Conservation (phyloP, 2,797 vertebrate species). For the Eulemur coronatus region DNA sequence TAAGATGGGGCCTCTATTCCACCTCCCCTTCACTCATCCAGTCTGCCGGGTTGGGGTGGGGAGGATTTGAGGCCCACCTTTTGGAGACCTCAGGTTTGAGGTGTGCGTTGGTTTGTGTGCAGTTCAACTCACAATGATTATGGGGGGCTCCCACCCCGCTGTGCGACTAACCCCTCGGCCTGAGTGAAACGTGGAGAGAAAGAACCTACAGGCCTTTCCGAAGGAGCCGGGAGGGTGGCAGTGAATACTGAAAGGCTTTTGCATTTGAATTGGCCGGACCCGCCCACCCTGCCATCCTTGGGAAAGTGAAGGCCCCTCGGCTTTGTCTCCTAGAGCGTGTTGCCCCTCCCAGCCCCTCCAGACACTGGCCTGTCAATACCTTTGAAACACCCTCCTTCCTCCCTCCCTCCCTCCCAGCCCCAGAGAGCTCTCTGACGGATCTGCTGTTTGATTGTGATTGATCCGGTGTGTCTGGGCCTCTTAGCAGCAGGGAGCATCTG, state of each 20-base stretch:
- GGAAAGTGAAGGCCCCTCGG: background rate
- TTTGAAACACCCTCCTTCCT: background rate
- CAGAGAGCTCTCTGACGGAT: background rate
- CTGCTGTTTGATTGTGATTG: background rate
- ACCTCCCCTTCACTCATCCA: background rate
- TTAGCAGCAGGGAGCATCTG: background rate
- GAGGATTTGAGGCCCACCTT: background rate
- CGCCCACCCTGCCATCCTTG: background rate
- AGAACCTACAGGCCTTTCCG: background rate
- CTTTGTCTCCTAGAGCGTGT: background rate
- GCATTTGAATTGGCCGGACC: slow-evolving; percentile 12
- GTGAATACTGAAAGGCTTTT: background rate
- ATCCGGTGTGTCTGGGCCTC: background rate
- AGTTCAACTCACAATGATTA: background rate
- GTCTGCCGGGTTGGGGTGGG: background rate
- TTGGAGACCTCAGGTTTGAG: background rate
- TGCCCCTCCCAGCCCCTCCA: background rate
- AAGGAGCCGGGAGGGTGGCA: background rate
- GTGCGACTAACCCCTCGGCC: background rate
- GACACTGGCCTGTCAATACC: background rate
- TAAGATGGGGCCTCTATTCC: background rate
- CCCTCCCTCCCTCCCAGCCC: no score
- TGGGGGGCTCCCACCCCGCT: background rate
- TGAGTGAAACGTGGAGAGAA: background rate
- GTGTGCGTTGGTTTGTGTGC: background rate